Evolutionary conservation across 2,888 invertebrate species (phyloP), one percentile per base, ranked within the genome.

Genomic region (Idaea aversata): DNA sequence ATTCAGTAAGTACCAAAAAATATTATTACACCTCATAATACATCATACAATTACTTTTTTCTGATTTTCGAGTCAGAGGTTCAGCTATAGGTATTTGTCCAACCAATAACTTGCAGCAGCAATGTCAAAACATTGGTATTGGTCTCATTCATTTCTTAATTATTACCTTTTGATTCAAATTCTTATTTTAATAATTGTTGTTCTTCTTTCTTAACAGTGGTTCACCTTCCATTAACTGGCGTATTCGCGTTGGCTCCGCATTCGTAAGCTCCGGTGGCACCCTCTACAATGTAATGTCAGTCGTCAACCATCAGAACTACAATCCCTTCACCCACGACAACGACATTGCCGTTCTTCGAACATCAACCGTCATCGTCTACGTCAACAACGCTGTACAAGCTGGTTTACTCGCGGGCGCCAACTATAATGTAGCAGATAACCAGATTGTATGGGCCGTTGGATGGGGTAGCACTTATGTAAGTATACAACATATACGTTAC

Each of bases 401-500:
- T 0, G 85, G 65, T 13, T 65, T 68, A 10, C 80, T 86, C 36
- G 82, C 87, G 58, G 82, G 84, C 4, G 4, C 79, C 34, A 84
- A 77, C 65, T 87, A 85, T 68, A 70, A 72, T 58, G 64, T 83
- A 2, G 72, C 36, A 35, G 85, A 84, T 65, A 81, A 84, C 64
- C 72, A 77, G 64, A 69, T 70, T 13, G 81, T 86, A 0, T 82
- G 79, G 81, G 82, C 85, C 59, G 70, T 82, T 34, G 86, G 87
- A 69, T 87, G 87, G 86, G 86, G 86, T 4, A 34, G 66, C 15
- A 77, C 70, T 60, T 67, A 63, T 15, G 84, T 85, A 73, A 80
- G 83, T 79, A 16, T 59, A 5, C 15, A 15, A 0, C n/a, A 16
- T 59, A 5, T 16, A 15, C 58, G n/a, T 59, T 10, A 16, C 16